Evolutionary conservation across 2,888 invertebrate genomes (phyloP).

Genomic region (Heteromurus nitidus): DNA sequence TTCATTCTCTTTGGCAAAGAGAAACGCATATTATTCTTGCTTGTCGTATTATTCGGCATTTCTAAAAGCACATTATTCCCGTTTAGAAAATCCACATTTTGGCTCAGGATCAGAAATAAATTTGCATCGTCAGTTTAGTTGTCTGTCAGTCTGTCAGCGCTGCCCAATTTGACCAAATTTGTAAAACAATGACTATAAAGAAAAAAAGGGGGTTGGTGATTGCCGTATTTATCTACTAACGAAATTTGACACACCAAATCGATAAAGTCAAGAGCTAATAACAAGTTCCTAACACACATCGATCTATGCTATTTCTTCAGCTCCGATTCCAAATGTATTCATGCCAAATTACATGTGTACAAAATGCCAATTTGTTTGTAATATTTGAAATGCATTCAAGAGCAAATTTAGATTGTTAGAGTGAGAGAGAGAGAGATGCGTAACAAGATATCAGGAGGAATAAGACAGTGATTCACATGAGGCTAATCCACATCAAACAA

Average conservation of each 20-base stretch:
- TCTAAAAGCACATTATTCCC: too few relatives aligned
- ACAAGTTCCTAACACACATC: not conserved
- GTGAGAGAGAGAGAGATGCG: not conserved
- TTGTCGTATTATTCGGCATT: too few relatives aligned
- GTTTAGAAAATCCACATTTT: too few relatives aligned
- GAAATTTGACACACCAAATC: not conserved
- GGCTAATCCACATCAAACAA: not conserved
- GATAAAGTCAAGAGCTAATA: not conserved
- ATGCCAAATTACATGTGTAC: not conserved
- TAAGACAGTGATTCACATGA: too few relatives aligned
- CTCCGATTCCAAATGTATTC: not conserved
- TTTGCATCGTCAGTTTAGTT: constrained; percentile 22
- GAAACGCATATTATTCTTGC: too few relatives aligned
- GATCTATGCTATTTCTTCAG: not conserved
- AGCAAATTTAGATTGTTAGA: too few relatives aligned
- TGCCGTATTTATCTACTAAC: not conserved
- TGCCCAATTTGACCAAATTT: constrained; percentile 26
- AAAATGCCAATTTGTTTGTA: too few relatives aligned
- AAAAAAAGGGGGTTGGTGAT: not conserved
- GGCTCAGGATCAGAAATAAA: constrained; percentile 42
- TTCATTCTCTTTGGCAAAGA: too few relatives aligned
- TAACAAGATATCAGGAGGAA: not conserved
- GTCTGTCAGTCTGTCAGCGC: constrained; percentile 51
- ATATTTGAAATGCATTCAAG: not conserved
- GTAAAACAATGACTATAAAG: not conserved